Conservation (phyloP, 2,888 invertebrate species). For the Ornithoptera alexandrae region DNA sequence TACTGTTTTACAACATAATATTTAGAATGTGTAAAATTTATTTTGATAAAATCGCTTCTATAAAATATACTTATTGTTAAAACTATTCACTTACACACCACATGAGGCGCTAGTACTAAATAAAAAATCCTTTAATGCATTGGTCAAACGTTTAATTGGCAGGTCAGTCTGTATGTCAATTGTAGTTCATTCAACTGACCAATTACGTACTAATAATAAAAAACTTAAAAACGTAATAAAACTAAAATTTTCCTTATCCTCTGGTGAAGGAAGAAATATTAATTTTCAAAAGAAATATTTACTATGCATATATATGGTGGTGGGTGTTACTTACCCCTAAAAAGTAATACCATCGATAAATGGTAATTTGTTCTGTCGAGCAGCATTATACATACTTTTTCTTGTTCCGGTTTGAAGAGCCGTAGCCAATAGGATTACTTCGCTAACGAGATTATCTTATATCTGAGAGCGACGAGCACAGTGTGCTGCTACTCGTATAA, state of each 20-base stretch:
- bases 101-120: neutral
- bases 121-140: conserved; percentile 37
- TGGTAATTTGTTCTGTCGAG: neutral
- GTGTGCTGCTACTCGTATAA: neutral
- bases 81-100: neutral
- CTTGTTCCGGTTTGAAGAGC: too few relatives aligned
- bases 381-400: neutral
- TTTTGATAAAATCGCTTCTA: neutral
- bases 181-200: conserved; percentile 74
- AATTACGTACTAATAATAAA: conserved; percentile 54
- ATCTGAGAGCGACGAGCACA: neutral
- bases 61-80: neutral
- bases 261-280: neutral
- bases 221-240: neutral
- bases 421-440: neutral
- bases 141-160: conserved; percentile 65
- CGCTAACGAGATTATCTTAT: neutral
- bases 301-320: neutral
- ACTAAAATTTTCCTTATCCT: conserved; percentile 3
- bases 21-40: neutral
- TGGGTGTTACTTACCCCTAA: neutral
- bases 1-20: too few relatives aligned
- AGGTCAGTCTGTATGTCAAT: conserved; percentile 78
- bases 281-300: neutral
- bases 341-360: neutral